A percentile compares a stretch with the other conserved stretches of the same genome.
These are phyloP conservation scores for Matsumyia berberina DNA, from an alignment of 2,888 invertebrate genomes.

Conservation along the genomic window DNA sequence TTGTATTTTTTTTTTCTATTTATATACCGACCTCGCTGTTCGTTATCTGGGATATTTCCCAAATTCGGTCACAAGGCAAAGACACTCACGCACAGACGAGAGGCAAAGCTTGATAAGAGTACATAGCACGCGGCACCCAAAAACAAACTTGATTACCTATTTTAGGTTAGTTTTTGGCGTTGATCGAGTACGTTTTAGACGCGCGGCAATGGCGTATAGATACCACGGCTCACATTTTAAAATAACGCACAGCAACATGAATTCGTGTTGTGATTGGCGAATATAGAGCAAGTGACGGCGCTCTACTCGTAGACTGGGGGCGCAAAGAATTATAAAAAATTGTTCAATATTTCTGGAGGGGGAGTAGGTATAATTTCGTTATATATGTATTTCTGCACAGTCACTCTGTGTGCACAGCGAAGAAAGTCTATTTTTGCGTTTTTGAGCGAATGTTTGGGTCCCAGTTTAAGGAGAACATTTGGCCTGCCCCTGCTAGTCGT, in stretches of 20 bases:
- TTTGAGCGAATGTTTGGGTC: slow-evolving; percentile 7
- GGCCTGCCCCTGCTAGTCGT: not conserved
- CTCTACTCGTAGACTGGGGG: slow-evolving; percentile 3
- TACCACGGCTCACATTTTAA: slow-evolving; percentile 2
- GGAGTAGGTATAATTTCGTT: not conserved
- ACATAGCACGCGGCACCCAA: slow-evolving; percentile 5
- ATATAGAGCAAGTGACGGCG: slow-evolving; percentile 52
- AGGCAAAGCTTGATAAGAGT: slow-evolving; percentile 23
- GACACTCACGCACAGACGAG: not conserved
- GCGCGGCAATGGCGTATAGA: slow-evolving; percentile 1
- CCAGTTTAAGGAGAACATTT: slow-evolving; percentile 5
- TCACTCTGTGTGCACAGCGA: slow-evolving; percentile 6
- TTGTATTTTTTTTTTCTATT: slow-evolving; percentile 13
- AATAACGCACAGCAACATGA: slow-evolving; percentile 42
- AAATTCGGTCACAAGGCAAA: slow-evolving; percentile 32
- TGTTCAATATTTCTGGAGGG: slow-evolving; percentile 6
- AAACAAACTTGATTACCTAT: slow-evolving; percentile 12
- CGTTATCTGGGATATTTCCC: slow-evolving; percentile 19
- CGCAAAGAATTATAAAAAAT: slow-evolving; percentile 11
- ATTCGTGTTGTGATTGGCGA: slow-evolving; percentile 11
- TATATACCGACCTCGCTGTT: not conserved
- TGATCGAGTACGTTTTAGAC: slow-evolving; percentile 11
- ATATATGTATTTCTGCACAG: slow-evolving; percentile 9
- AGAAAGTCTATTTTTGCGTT: slow-evolving; percentile 23
- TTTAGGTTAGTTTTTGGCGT: slow-evolving; percentile 23